Evolutionary conservation across 2,888 invertebrate species (phyloP).

Genomic region (Sepioteuthis lessoniana): DNA sequence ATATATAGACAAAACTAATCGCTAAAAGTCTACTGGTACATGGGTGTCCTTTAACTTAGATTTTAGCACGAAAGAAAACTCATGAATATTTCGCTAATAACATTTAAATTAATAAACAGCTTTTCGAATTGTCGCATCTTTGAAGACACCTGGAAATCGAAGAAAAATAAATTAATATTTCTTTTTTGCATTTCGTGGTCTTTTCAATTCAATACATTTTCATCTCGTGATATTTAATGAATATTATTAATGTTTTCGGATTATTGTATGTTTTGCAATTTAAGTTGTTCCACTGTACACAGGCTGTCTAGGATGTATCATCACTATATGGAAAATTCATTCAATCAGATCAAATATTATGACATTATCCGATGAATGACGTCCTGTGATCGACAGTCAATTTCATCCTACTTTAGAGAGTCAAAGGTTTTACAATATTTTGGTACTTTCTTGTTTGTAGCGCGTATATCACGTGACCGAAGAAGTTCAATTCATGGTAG

Average conservation of each 20-base stretch:
- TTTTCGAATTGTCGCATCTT: not conserved
- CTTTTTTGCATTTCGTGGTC: not conserved
- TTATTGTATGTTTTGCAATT: too few relatives aligned
- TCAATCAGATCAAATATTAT: too few relatives aligned
- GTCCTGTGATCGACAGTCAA: too few relatives aligned
- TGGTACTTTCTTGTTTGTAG: too few relatives aligned
- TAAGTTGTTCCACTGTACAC: too few relatives aligned
- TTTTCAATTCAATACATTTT: not conserved
- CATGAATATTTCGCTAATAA: not conserved
- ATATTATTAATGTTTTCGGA: not conserved
- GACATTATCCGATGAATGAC: too few relatives aligned
- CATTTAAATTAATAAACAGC: slow-evolving; percentile 17
- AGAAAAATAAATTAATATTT: not conserved
- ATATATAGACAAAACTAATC: not conserved
- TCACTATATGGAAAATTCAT: too few relatives aligned
- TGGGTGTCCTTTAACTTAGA: not conserved
- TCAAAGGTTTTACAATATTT: too few relatives aligned
- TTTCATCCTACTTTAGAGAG: too few relatives aligned
- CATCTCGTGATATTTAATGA: not conserved
- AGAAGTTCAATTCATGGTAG: too few relatives aligned
- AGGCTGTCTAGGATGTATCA: too few relatives aligned
- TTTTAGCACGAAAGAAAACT: not conserved
- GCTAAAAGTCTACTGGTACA: not conserved
- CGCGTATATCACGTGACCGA: too few relatives aligned
- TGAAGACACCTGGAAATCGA: not conserved